A percentile compares a stretch with the other conserved stretches of the same genome.
phyloP scores from a whole-genome alignment of 2,888 invertebrate species.

The Pteria penguin region DNA sequence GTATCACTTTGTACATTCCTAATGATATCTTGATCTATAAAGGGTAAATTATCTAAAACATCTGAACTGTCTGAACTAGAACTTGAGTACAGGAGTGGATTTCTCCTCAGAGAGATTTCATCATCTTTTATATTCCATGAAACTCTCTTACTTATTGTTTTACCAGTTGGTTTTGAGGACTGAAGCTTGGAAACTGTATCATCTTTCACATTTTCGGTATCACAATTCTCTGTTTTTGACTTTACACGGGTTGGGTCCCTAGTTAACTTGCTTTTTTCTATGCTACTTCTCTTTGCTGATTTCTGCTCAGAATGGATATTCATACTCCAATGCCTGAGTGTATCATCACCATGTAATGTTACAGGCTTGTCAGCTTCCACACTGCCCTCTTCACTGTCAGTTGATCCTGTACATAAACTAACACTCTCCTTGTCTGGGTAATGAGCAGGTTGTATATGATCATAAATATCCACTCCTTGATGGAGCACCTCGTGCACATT shows the following conservation, averaged over 20 bases:
- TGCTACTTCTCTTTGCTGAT: neutral
- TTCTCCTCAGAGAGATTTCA: too few species aligned
- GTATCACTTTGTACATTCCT: neutral
- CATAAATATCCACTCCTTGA: too few species aligned
- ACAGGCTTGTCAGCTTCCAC: too few species aligned
- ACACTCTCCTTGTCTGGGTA: neutral
- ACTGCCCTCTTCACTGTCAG: neutral
- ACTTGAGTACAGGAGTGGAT: neutral
- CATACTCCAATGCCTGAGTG: neutral
- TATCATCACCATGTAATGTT: too few species aligned
- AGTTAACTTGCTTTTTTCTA: neutral
- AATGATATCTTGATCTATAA: neutral
- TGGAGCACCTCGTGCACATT: neutral
- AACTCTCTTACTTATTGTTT: neutral
- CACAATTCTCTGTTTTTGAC: neutral
- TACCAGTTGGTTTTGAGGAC: neutral
- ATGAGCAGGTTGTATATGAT: neutral
- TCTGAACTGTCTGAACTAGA: neutral
- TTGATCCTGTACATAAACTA: neutral
- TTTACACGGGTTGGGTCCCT: neutral
- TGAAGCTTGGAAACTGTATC: neutral
- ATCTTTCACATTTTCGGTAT: neutral
- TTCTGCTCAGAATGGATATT: too few species aligned
- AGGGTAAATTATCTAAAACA: neutral
- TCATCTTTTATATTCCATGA: neutral